Conservation (phyloP, 1,140 invertebrate genomes). For the Brachionus asplanchnoidis region DNA sequence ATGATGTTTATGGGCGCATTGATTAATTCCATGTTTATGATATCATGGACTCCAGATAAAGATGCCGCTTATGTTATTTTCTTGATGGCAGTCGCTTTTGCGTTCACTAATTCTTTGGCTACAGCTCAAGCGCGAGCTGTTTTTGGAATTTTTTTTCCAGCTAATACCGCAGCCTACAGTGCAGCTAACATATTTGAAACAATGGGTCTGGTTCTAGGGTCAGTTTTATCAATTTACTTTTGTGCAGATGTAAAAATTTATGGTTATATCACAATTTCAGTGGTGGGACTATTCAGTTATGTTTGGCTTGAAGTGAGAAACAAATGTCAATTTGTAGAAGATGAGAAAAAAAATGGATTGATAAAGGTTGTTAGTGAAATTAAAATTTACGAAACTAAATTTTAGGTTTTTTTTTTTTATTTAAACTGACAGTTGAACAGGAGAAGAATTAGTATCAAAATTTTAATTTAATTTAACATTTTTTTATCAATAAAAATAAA, state of each 20-base stretch:
- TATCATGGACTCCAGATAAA: conserved; percentile 23
- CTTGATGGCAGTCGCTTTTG: not conserved
- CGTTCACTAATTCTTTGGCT: conserved; percentile 20
- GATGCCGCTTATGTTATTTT: not conserved
- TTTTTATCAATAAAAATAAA: too few relatives aligned
- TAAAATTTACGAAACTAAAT: not conserved
- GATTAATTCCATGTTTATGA: conserved; percentile 28
- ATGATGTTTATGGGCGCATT: conserved; percentile 36
- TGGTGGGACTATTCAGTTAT: not conserved
- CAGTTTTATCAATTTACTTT: conserved; percentile 11
- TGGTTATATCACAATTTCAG: not conserved
- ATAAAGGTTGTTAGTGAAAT: not conserved
- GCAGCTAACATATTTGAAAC: conserved; percentile 33
- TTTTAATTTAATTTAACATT: too few relatives aligned
- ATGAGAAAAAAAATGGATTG: not conserved
- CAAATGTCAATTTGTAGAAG: not conserved
- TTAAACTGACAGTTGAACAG: too few relatives aligned
- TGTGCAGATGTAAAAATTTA: conserved; percentile 31
- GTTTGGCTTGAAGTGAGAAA: conserved; percentile 5
- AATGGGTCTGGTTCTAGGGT: not conserved
- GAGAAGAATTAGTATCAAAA: too few relatives aligned
- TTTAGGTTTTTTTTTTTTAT: too few relatives aligned
- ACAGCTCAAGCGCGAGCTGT: conserved; percentile 27
- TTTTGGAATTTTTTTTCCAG: conserved; percentile 39
- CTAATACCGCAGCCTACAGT: not conserved